Base-by-base conservation (phyloP, 2,797 vertebrate species). In the Lacerta agilis region DNA sequence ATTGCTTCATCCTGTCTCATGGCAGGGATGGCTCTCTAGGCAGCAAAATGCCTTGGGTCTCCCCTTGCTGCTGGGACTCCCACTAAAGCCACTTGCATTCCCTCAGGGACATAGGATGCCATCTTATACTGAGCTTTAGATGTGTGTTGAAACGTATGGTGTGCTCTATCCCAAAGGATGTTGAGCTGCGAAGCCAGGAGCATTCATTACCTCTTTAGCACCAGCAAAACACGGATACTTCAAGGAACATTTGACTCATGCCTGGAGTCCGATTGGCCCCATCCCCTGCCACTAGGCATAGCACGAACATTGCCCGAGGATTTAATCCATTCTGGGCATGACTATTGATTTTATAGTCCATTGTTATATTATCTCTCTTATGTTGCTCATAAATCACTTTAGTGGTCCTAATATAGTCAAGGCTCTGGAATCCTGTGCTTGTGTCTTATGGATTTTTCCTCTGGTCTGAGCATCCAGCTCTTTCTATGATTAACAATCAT, bases 301-400 rank as follows among this genome's bases (percentile, higher is more conserved):
- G 17, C 75, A 58, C 8, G 11, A 82, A 38, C 11, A 58, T 41
- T 33, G 20, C 64, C 38, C 8, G 33, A 38, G 36, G 41, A 77
- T 83, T 36, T 82, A 82, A 87, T 87, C 73, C 72, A 77, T 29
- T 77, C 33, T 58, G 79, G 49, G 36, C 61, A 72, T 20, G 38
- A 23, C 64, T 87, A 82, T 83, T 71, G 76, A 86, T 72, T 73
- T 79, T 36, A 72, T 29, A 79, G 36, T 90, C 23, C 66, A 69
- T 45, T 82, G 45, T 64, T 72, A 67, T 20, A 43, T 33, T 83
- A 78, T 79, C n/a, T 88, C 41, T n/a, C 33, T 36, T 67, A 17
- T 76, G 33, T n/a, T 38, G 55, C 0, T 27, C 72, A 76, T 55
- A 85, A 75, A 76, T 85, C 83, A 76, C 73, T 36, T 38, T n/a